Base-by-base conservation (phyloP, 2,113 vertebrate genomes). In the Monarcha castaneiventris region DNA sequence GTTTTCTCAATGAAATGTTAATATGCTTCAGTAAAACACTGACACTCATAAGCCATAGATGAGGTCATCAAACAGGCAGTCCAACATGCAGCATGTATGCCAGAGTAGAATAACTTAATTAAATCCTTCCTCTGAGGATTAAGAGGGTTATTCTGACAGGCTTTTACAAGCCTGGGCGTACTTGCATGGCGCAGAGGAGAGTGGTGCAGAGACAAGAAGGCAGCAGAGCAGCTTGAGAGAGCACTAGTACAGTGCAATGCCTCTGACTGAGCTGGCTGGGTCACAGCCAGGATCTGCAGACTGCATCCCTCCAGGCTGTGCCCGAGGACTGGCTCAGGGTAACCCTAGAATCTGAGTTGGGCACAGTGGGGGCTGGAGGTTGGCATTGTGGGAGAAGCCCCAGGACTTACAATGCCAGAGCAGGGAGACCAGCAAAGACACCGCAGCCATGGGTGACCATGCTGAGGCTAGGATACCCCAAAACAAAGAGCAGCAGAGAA, bases 121-220 rank as follows among this genome's bases (percentile, higher is more conserved):
- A 93, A 94, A 96, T 78, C 52, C 64, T 92, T 95, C 94, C 94
- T 90, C 72, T 86, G 75, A 89, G 93, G 68, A 82, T 86, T 81
- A 75, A 84, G 41, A 82, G 68, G 35, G 76, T 84, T 92, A 48
- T 87, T 91, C 59, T 88, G 55, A 69, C 44, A 83, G 59, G 48
- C 25, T 90, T 94, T 91, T 93, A 67, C 46, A 88, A 94, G 51
- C 11, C 27, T 74, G 55, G 32, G 23, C 0, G 0, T 39, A 46
- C 37, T 68, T 39, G 41, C 1, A 0, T 10, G 51, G 46, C 0
- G 0, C 54, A 37, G 74, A 82, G 48, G 37, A 52, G 33, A 30
- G 75, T 3, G 0, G 32, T 56, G 67, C 49, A 62, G 88, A 63
- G 58, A 35, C 3, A 48, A 22, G 52, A 71, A 79, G 52, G 37